Evolutionary conservation across 2,888 invertebrate genomes (phyloP).

Genomic region (Cryptosula pallasiana): DNA sequence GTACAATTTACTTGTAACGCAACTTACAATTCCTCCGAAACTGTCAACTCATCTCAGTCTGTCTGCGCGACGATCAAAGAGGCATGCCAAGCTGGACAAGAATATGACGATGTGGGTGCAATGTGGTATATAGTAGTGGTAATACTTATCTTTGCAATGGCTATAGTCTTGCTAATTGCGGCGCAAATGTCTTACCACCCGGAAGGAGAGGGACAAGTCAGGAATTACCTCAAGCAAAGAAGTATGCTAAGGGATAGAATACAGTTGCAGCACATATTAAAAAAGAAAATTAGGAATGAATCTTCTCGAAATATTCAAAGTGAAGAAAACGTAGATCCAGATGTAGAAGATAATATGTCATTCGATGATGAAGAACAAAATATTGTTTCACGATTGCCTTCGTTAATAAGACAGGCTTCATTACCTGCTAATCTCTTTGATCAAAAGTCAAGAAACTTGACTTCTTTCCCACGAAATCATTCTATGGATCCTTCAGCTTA

Average conservation of each 20-base stretch:
- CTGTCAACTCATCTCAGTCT: background rate
- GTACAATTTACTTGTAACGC: background rate
- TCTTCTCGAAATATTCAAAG: too few relatives aligned
- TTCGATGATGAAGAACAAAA: too few relatives aligned
- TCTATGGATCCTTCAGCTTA: too few relatives aligned
- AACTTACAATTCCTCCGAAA: background rate
- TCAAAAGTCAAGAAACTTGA: too few relatives aligned
- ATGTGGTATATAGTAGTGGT: background rate
- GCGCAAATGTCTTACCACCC: slow-evolving; percentile 16
- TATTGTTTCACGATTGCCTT: too few relatives aligned
- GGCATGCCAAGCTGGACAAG: background rate
- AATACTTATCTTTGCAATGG: background rate
- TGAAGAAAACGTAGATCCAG: too few relatives aligned
- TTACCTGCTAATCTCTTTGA: too few relatives aligned
- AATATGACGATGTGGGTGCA: background rate
- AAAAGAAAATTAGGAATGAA: too few relatives aligned
- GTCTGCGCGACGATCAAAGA: background rate
- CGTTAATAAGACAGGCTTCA: too few relatives aligned
- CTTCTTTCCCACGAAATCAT: too few relatives aligned
- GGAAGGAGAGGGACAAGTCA: background rate
- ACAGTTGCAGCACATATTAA: background rate
- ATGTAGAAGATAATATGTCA: too few relatives aligned
- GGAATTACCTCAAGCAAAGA: slow-evolving; percentile 2
- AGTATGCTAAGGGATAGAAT: slow-evolving; percentile 14
- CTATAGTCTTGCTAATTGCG: background rate